Evolutionary conservation across 2,888 invertebrate genomes (phyloP).

Genomic region (Phymatocera aterrima): DNA sequence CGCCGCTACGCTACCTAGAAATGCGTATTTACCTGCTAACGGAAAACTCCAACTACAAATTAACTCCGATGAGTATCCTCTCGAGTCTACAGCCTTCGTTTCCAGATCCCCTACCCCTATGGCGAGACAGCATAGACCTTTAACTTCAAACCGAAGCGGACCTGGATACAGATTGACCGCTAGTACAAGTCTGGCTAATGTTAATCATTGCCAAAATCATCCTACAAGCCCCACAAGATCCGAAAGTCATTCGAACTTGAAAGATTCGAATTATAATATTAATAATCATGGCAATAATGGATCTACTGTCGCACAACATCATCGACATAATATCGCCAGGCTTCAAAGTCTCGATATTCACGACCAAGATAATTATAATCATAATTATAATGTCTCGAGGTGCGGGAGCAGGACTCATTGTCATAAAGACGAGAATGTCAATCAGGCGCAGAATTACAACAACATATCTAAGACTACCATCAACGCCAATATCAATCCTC

Average conservation of each 20-base stretch:
- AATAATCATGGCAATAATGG: conserved; percentile 56
- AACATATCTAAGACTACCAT: conserved; percentile 72
- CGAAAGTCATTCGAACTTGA: conserved; percentile 71
- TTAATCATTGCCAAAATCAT: conserved; percentile 70
- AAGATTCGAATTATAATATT: conserved; percentile 72
- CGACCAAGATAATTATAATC: conserved; percentile 70
- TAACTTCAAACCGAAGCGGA: conserved; percentile 57
- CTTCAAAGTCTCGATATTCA: conserved; percentile 68
- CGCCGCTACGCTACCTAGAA: conserved; percentile 85
- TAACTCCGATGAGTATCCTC: conserved; percentile 69
- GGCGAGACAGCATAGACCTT: conserved; percentile 62
- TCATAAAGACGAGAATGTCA: conserved; percentile 71
- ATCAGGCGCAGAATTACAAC: conserved; percentile 70
- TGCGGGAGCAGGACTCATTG: conserved; percentile 69
- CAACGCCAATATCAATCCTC: conserved; percentile 69
- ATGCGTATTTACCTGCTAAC: conserved; percentile 76
- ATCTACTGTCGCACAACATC: conserved; percentile 57
- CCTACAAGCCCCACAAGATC: conserved; percentile 70
- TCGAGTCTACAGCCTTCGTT: conserved; percentile 71
- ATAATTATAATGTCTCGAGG: conserved; percentile 69
- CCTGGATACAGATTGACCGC: conserved; percentile 66
- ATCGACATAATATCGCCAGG: conserved; percentile 61
- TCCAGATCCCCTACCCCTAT: conserved; percentile 72
- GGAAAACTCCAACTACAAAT: conserved; percentile 69
- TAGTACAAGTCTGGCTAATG: conserved; percentile 71